Percentiles rank a stretch among this genome's conserved stretches.
These are phyloP conservation scores for Prosapia bicincta DNA, from an alignment of 2,888 invertebrate species.

Conservation along the genomic window DNA sequence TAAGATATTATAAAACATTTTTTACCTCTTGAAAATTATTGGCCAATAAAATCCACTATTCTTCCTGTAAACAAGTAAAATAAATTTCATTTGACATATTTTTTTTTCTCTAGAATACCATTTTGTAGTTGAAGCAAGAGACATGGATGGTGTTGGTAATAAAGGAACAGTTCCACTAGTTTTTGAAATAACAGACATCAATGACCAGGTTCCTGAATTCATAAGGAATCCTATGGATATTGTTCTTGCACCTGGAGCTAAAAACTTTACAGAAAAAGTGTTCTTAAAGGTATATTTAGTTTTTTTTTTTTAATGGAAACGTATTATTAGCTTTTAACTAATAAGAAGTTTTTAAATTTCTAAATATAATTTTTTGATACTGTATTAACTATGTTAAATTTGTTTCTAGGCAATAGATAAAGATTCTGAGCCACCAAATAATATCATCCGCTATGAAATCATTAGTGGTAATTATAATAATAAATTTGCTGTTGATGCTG, in stretches of 20 bases:
- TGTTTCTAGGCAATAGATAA: slow-evolving; percentile 64
- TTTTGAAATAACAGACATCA: slow-evolving; percentile 68
- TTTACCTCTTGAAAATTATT: too few relatives aligned
- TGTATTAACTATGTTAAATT: background rate
- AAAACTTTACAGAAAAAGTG: slow-evolving; percentile 73
- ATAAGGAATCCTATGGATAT: slow-evolving; percentile 76
- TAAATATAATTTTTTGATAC: too few relatives aligned
- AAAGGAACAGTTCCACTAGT: slow-evolving; percentile 68
- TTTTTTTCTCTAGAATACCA: too few relatives aligned
- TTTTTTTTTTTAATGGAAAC: background rate
- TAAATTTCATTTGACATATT: slow-evolving; percentile 3
- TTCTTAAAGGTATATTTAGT: slow-evolving; percentile 63
- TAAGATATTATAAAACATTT: too few relatives aligned
- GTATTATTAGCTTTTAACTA: background rate
- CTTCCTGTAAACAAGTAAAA: too few relatives aligned
- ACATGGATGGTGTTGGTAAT: slow-evolving; percentile 79
- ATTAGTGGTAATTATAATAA: slow-evolving; percentile 71
- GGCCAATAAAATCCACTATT: too few relatives aligned
- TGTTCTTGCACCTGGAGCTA: slow-evolving; percentile 68
- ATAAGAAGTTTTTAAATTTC: too few relatives aligned
- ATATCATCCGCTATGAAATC: slow-evolving; percentile 79
- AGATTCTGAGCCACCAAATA: slow-evolving; percentile 81
- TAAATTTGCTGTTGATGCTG: slow-evolving; percentile 69
- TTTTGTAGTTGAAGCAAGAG: slow-evolving; percentile 81
- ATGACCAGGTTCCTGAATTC: slow-evolving; percentile 85